Evolutionary conservation across 2,797 vertebrate genomes (phyloP).

Genomic region (Columba guinea): DNA sequence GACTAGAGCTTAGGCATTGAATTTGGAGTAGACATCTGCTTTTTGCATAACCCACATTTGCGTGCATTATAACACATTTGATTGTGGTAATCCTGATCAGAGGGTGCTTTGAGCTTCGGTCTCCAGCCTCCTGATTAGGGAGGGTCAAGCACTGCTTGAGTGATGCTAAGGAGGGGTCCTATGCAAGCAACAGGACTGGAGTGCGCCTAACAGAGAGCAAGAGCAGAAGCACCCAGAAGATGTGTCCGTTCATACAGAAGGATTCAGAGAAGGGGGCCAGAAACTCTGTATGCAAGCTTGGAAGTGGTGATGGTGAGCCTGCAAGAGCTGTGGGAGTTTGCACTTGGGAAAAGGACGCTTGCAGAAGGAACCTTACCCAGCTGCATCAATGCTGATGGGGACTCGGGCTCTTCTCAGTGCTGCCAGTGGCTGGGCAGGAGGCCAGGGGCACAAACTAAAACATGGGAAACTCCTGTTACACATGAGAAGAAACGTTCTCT

Average conservation of each 20-base stretch:
- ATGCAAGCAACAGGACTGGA: rapidly evolving
- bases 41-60: neutral
- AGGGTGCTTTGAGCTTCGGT: neutral
- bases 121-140: neutral
- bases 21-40: neutral
- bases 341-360: too few species aligned
- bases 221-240: neutral
- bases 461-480: neutral
- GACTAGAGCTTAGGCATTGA: neutral
- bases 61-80: neutral
- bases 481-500: neutral
- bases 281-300: neutral
- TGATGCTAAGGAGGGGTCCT: neutral
- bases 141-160: neutral
- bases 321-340: neutral
- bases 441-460: neutral
- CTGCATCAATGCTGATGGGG: neutral
- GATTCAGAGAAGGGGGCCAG: neutral
- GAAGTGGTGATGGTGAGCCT: neutral
- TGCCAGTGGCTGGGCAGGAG: neutral
- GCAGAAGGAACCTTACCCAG: neutral
- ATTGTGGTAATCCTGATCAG: neutral
- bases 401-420: neutral
- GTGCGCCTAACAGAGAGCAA: neutral
- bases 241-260: too few species aligned